Percentiles rank a stretch among this genome's conserved stretches.
Conservation (phyloP, 2,797 vertebrate species). For the Sebastes hopkinsi region DNA sequence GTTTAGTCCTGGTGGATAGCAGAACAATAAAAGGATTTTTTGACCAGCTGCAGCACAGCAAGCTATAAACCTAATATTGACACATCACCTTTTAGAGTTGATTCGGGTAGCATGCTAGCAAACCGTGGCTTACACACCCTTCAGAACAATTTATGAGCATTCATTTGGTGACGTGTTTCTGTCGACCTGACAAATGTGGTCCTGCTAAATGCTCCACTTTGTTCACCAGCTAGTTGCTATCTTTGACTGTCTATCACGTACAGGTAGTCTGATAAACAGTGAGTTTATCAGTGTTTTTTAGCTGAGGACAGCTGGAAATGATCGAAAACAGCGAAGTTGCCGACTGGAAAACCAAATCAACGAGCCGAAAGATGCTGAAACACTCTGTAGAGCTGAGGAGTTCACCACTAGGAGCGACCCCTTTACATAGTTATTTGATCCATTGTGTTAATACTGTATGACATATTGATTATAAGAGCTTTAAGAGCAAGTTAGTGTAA, state of each 20-base stretch:
- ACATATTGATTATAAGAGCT: neutral
- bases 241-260: neutral
- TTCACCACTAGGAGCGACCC: neutral
- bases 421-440: neutral
- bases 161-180: neutral
- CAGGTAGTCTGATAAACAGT: too few species aligned
- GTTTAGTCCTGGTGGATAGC: neutral
- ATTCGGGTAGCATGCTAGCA: neutral
- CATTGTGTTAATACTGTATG: neutral
- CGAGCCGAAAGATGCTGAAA: neutral
- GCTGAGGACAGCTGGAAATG: neutral
- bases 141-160: neutral
- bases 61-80: neutral
- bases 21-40: neutral
- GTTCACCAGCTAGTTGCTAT: neutral
- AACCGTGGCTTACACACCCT: neutral
- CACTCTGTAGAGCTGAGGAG: neutral
- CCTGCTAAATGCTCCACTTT: neutral
- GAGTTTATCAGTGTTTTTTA: neutral
- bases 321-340: neutral
- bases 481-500: too few species aligned
- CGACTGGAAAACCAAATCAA: neutral
- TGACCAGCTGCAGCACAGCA: neutral
- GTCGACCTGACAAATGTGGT: neutral
- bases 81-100: neutral